A percentile compares a stretch with the other conserved stretches of the same genome.
Conservation (phyloP, 92 coral and sea anemone species). For the Montipora capitata region DNA sequence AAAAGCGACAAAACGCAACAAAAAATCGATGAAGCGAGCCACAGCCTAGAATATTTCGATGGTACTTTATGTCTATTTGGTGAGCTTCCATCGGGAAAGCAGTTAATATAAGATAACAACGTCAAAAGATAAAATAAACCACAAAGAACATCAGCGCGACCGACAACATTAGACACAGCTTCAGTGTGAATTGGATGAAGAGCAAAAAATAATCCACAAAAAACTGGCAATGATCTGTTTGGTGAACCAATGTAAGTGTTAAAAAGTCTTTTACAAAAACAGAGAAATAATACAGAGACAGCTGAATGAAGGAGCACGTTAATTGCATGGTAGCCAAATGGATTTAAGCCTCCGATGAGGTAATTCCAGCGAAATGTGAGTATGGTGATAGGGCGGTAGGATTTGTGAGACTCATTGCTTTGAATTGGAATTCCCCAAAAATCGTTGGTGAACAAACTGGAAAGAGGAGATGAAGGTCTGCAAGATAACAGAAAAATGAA, state of each 20-base stretch:
- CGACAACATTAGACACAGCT: constrained; percentile 86
- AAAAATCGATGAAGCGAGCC: constrained; percentile 68
- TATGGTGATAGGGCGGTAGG: constrained; percentile 86
- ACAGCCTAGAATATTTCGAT: constrained; percentile 60
- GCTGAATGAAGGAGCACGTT: constrained; percentile 78
- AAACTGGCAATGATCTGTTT: constrained; percentile 31
- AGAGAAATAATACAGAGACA: constrained; percentile 73
- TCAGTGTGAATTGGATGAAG: constrained; percentile 93
- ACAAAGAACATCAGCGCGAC: constrained; percentile 86
- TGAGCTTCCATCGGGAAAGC: constrained; percentile 36
- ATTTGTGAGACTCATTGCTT: constrained; percentile 86
- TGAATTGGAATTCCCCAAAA: constrained; percentile 90
- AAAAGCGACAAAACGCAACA: constrained; percentile 70
- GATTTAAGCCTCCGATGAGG: constrained; percentile 76
- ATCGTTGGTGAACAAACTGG: constrained; percentile 79
- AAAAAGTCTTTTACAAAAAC: constrained; percentile 73
- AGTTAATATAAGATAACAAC: constrained; percentile 74
- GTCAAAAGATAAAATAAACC: constrained; percentile 81
- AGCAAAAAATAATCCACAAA: constrained; percentile 81
- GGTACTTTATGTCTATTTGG: constrained; percentile 35
- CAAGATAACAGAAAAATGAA: neutral
- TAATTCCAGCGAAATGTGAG: constrained; percentile 89
- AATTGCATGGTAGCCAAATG: constrained; percentile 79
- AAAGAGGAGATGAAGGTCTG: constrained; percentile 80
- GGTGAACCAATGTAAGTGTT: constrained; percentile 32